Percentiles rank a stretch among this genome's conserved stretches.
Evolutionary conservation across 2,113 vertebrate species (phyloP).

Genomic region (Charadrius vociferus): DNA sequence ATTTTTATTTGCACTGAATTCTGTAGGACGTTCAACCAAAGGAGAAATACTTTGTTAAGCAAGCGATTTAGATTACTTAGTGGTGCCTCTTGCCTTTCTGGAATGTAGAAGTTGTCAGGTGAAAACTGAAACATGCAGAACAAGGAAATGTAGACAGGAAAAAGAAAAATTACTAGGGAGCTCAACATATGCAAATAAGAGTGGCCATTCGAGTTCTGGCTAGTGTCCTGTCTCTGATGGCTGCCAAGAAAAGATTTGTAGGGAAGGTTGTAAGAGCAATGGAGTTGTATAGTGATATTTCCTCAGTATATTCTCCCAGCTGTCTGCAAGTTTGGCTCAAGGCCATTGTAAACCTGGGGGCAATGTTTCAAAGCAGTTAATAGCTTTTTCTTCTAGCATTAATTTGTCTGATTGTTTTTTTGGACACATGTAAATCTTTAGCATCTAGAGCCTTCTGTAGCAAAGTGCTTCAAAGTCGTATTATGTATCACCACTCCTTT

Average conservation of each 20-base stretch:
- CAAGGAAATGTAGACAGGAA: neutral
- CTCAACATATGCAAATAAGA: neutral
- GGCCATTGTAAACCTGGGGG: neutral
- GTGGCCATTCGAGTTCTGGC: no score
- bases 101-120: neutral
- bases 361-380: neutral
- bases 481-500: neutral
- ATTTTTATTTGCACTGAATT: neutral
- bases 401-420: neutral
- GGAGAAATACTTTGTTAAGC: neutral
- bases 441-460: neutral
- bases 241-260: neutral
- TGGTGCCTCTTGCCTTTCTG: neutral
- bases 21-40: neutral
- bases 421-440: neutral
- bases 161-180: neutral
- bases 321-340: neutral
- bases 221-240: neutral
- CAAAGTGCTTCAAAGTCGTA: neutral
- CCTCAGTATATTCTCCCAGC: neutral
- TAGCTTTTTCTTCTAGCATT: neutral
- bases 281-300: neutral
- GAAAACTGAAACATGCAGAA: neutral
- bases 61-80: neutral
- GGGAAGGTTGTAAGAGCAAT: neutral